Evolutionary conservation across 2,888 invertebrate genomes (phyloP).

Genomic region (Odontocolon sp.): DNA sequence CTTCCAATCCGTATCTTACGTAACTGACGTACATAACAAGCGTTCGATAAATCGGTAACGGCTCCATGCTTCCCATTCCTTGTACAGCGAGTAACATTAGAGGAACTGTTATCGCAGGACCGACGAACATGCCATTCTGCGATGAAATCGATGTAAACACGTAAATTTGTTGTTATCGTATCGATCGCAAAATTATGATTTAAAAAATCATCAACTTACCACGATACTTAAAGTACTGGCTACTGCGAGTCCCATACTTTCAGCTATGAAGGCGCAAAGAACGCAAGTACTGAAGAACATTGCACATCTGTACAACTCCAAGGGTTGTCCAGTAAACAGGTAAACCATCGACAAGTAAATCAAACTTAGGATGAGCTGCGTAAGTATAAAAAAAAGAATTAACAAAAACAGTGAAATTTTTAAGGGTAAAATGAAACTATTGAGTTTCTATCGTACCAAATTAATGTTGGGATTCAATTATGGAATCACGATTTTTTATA

Average conservation of each 20-base stretch:
- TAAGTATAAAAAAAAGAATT: constrained; percentile 6
- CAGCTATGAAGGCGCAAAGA: constrained; percentile 88
- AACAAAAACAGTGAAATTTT: background rate
- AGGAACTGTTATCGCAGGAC: constrained; percentile 93
- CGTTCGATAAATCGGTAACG: constrained; percentile 88
- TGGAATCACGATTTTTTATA: too few relatives aligned
- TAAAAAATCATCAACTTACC: constrained; percentile 83
- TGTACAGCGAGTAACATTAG: constrained; percentile 93
- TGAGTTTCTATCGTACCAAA: background rate
- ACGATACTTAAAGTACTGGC: constrained; percentile 89
- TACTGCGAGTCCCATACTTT: constrained; percentile 89
- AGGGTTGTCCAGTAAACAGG: constrained; percentile 88
- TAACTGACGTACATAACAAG: constrained; percentile 92
- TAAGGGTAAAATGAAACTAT: background rate
- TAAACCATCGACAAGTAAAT: constrained; percentile 88
- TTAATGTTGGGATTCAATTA: too few relatives aligned
- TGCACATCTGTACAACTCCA: constrained; percentile 85
- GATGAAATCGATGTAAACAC: constrained; percentile 48
- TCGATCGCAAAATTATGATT: background rate
- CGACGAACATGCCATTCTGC: constrained; percentile 94
- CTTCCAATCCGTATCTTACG: constrained; percentile 91
- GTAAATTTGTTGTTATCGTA: background rate
- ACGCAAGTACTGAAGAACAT: constrained; percentile 88
- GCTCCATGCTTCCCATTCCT: constrained; percentile 89
- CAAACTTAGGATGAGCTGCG: constrained; percentile 84